Evolutionary conservation across 2,113 vertebrate species (phyloP), one percentile per base, ranked within the genome.

Genomic region (Neotragus pygmaeus): DNA sequence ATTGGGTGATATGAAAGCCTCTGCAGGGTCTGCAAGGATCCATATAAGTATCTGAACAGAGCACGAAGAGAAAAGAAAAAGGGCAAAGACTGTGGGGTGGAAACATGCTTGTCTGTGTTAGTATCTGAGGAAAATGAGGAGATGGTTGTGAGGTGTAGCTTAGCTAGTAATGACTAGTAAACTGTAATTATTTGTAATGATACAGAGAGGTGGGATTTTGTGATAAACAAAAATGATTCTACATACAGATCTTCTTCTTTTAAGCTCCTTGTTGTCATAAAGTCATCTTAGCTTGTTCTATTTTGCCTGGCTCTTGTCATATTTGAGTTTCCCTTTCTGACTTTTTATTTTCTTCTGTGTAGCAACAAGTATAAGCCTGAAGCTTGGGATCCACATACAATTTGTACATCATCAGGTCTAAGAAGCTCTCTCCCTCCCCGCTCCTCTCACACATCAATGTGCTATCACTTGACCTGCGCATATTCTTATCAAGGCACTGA

Each of bases 371-470:
- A 27, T 45, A 70, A 85, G 7, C 47, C 27, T 45, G 14, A 51
- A 75, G 57, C 6, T 17, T 90, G 10, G 27, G 16, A 6, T 77
- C 3, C 21, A 13, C 21, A 3, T 11, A 30, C 6, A 43, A 1
- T 28, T 36, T 23, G 2, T 16, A 36, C 7, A 33, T 82, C 15
- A 16, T 8, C 21, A 43, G 6, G n/a, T 45, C 39, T 39, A 23
- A 15, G 55, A 25, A 21, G 4, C 3, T 39, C 33, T 45, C 6
- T 8, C 25, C 30, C 9, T 16, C 45, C 3, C 6, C 0, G 3
- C 2, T 11, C 47, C 27, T 15, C 8, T 1, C 11, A 6, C n/a
- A 36, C 17, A 53, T 57, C 49, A 11, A 0, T 39, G 55, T 23
- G 15, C 39, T 25, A 0, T 27, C 13, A 15, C 36, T 2, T 60